These are phyloP conservation scores for Calameuta idolon DNA, from an alignment of 2,888 invertebrate species.

Conservation along the genomic window DNA sequence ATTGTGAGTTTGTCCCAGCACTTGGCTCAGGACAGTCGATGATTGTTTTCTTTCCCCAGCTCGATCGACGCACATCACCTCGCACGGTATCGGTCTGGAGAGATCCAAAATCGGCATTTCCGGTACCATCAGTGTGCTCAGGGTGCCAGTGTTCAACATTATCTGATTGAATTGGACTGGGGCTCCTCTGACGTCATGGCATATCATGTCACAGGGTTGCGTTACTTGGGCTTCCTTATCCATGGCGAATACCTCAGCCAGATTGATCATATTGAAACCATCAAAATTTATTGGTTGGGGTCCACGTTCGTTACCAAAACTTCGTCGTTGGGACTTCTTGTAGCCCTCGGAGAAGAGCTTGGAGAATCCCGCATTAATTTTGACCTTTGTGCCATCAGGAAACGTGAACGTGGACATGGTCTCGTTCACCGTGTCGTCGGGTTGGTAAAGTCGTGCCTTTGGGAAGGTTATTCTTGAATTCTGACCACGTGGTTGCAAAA, in stretches of 20 bases:
- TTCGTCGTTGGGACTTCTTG: conserved; percentile 34
- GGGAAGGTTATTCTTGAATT: conserved; percentile 1
- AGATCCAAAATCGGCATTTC: conserved; percentile 40
- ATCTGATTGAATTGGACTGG: conserved; percentile 37
- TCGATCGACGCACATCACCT: conserved; percentile 35
- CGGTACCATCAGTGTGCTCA: conserved; percentile 37
- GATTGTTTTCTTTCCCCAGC: conserved; percentile 29
- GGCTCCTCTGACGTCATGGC: conserved; percentile 36
- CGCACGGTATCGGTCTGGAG: conserved; percentile 32
- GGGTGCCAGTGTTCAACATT: conserved; percentile 26
- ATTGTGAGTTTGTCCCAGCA: conserved; percentile 20
- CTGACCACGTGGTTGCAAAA: conserved; percentile 2
- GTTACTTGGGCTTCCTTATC: conserved; percentile 35
- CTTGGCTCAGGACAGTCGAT: conserved; percentile 30
- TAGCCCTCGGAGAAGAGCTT: conserved; percentile 38
- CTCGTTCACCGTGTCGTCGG: conserved; percentile 32
- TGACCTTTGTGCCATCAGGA: conserved; percentile 38
- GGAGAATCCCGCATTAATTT: conserved; percentile 38
- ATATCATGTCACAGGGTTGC: conserved; percentile 42
- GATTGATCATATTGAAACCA: conserved; percentile 39
- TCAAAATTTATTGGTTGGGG: conserved; percentile 36
- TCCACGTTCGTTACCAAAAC: conserved; percentile 33
- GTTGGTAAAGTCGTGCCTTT: conserved; percentile 33
- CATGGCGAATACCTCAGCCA: conserved; percentile 32
- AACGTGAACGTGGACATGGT: conserved; percentile 34